Evolutionary conservation across 2,888 invertebrate species (phyloP), one percentile per base, ranked within the genome.

Genomic region (Hypselothyrea guttata): DNA sequence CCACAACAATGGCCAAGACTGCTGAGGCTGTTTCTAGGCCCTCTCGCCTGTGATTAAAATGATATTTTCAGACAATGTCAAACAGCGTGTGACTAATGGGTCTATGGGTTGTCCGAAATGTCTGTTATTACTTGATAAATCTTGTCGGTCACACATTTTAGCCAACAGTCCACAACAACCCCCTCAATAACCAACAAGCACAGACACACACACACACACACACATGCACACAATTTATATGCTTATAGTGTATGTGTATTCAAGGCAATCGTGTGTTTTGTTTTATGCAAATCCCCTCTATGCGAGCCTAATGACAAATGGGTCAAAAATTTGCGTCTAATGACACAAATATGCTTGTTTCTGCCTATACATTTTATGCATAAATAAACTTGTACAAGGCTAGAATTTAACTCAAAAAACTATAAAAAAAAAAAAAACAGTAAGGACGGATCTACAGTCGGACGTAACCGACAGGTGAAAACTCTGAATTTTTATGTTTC

Each of bases 101-200:
- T 83, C 86, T 79, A 76, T 84, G 79, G 86, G 79, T 85, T 79
- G 79, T 84, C 86, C 86, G 84, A 79, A 79, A 85, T 83, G 79
- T 79, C 86, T 79, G 79, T 85, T 79, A 85, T 79, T 85, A 83
- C 79, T 79, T 79, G 79, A 79, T 79, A 79, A 79, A 85, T 79
- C 86, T 79, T 79, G 86, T 85, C 74, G 85, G 83, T 84, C 77
- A 78, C 77, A 78, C 77, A 82, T 78, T 72, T 67, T 66, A 71
- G 78, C 16, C 22, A 15, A 15, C 52, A 65, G 65, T 18, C 51
- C 41, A 63, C 42, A 58, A 11, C 40, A 60, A 37, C 40, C 55
- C n/a, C n/a, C n/a, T n/a, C n/a, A n/a, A 45, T 27, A 30, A 1
- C 33, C 45, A 33, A 57, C 53, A 52, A 22, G 12, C 41, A 22